These are phyloP conservation scores for Natrix natrix DNA, from an alignment of 2,797 vertebrate species.

Conservation along the genomic window DNA sequence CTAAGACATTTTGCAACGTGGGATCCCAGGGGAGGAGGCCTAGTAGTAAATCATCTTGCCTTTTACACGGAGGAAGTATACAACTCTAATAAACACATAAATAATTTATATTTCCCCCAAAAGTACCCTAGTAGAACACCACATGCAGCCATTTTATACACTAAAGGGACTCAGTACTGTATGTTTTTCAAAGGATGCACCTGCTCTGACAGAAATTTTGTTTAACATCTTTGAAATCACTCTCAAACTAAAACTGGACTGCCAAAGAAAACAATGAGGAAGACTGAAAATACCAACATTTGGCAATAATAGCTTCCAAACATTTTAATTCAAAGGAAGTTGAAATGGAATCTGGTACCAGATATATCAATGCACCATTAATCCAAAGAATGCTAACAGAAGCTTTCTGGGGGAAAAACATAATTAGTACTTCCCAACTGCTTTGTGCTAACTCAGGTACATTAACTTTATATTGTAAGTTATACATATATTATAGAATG, in stretches of 20 bases:
- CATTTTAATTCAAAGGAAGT: slow-evolving; percentile 10
- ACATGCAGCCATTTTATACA: background rate
- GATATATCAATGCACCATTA: slow-evolving; percentile 19
- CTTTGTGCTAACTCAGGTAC: slow-evolving; percentile 36
- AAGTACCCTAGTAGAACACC: background rate
- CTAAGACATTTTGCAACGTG: background rate
- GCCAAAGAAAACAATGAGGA: background rate
- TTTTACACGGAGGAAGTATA: background rate
- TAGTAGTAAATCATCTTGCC: background rate
- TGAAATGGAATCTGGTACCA: background rate
- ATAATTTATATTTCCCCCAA: background rate
- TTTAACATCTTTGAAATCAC: background rate
- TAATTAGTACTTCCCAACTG: slow-evolving; percentile 23
- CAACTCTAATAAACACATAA: background rate
- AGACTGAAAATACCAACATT: background rate
- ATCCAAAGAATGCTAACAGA: slow-evolving; percentile 14
- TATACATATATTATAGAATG: slow-evolving; percentile 39
- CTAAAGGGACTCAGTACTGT: background rate
- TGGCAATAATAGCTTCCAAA: background rate
- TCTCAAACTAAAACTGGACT: background rate
- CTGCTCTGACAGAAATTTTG: background rate
- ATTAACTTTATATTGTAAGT: slow-evolving; percentile 47
- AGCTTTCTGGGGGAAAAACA: slow-evolving; percentile 6
- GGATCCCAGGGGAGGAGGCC: background rate
- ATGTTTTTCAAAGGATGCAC: background rate